Evolutionary conservation across 2,113 vertebrate species (phyloP).

Genomic region (Ailuropoda melanoleuca): DNA sequence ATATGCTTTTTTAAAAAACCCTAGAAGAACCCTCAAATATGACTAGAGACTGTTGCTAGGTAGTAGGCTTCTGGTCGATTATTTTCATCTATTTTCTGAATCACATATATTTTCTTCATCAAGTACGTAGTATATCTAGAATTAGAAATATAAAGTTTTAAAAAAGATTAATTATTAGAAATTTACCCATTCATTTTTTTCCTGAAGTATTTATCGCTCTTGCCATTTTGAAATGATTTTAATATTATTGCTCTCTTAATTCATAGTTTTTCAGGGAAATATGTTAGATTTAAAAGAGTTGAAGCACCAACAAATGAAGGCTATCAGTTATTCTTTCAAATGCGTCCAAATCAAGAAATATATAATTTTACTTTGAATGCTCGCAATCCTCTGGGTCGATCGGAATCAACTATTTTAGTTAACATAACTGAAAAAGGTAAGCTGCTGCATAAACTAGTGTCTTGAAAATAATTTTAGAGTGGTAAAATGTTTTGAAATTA

Average conservation of each 20-base stretch:
- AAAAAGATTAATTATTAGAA: background rate
- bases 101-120: background rate
- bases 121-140: background rate
- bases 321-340: conserved; percentile 74
- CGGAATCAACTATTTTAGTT: conserved; percentile 75
- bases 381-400: conserved; percentile 79
- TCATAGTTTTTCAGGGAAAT: conserved; percentile 83
- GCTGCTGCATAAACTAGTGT: background rate
- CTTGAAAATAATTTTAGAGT: background rate
- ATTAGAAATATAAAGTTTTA: background rate
- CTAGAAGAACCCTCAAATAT: background rate
- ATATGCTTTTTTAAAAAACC: background rate
- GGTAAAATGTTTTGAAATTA: background rate
- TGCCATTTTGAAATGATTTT: conserved; percentile 12
- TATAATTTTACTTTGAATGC: conserved; percentile 82
- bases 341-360: conserved; percentile 76
- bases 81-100: background rate
- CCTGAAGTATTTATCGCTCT: background rate
- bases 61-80: background rate
- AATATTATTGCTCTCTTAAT: conserved; percentile 43
- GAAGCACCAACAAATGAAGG: conserved; percentile 55
- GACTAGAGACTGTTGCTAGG: background rate
- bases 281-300: conserved; percentile 64
- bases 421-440: conserved; percentile 84
- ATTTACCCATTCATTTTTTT: background rate